These are phyloP conservation scores for Mellivora capensis DNA, from an alignment of 2,113 vertebrate genomes.

Conservation along the genomic window DNA sequence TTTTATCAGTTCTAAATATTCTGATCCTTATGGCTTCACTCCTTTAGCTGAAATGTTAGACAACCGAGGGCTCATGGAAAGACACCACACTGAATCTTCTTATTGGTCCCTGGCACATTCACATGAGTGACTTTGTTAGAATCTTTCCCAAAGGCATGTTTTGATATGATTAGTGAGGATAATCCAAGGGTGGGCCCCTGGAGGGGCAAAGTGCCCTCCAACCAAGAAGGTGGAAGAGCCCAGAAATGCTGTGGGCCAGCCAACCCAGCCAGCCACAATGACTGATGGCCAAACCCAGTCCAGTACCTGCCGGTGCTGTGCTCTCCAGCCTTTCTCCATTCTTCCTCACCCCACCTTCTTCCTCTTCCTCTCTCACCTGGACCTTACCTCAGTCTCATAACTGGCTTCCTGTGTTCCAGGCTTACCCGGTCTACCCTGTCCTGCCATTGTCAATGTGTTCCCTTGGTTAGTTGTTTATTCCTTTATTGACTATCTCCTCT, in stretches of 20 bases:
- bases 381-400: background rate
- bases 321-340: background rate
- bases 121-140: background rate
- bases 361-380: background rate
- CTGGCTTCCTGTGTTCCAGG: background rate
- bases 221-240: background rate
- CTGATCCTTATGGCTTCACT: background rate
- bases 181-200: background rate
- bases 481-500: background rate
- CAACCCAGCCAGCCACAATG: background rate
- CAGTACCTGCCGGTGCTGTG: background rate
- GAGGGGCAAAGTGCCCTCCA: background rate
- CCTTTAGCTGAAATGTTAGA: conserved; percentile 16
- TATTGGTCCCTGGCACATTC: background rate
- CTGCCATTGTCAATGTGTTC: background rate
- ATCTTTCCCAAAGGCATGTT: background rate
- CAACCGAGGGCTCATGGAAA: background rate
- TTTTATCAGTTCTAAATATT: background rate
- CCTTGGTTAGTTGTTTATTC: background rate
- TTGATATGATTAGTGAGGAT: background rate
- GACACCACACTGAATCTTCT: background rate
- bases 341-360: background rate
- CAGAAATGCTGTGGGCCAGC: background rate
- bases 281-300: background rate
- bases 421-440: background rate